Evolutionary conservation across 2,113 vertebrate genomes (phyloP).

Genomic region (Chroicocephalus ridibundus): DNA sequence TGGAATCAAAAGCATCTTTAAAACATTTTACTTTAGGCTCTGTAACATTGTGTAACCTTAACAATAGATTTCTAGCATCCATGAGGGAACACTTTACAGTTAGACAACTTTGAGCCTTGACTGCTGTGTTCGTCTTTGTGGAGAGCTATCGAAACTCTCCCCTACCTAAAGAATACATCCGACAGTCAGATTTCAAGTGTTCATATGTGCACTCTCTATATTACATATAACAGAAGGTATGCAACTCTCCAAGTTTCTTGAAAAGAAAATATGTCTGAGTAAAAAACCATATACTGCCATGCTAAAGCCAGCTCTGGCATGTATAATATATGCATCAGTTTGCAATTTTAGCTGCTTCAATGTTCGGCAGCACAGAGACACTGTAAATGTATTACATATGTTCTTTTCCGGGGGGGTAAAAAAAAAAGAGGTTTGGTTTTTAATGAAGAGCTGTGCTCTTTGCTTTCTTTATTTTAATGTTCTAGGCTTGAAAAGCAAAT

Average conservation of each 20-base stretch:
- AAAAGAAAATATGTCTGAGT: neutral
- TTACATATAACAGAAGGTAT: neutral
- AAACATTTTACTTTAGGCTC: slow-evolving; percentile 49
- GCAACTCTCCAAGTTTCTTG: neutral
- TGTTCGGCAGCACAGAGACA: neutral
- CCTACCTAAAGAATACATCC: neutral
- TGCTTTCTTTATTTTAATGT: neutral
- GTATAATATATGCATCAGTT: neutral
- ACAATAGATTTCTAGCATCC: slow-evolving; percentile 12
- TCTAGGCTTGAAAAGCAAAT: neutral
- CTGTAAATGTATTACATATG: slow-evolving; percentile 59
- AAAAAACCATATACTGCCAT: neutral
- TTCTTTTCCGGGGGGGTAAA: neutral
- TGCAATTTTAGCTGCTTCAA: slow-evolving; percentile 29
- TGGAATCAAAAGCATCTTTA: slow-evolving; percentile 53
- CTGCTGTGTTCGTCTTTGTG: neutral
- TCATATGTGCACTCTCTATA: neutral
- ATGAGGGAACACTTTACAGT: neutral
- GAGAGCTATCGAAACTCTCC: slow-evolving; percentile 2
- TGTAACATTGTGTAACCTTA: neutral
- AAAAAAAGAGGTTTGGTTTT: neutral
- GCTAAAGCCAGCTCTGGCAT: neutral
- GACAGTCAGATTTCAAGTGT: neutral
- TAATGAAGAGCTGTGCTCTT: neutral
- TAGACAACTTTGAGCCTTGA: neutral